Conservation (phyloP, 2,113 vertebrate species). For the Oncorhynchus nerka region DNA sequence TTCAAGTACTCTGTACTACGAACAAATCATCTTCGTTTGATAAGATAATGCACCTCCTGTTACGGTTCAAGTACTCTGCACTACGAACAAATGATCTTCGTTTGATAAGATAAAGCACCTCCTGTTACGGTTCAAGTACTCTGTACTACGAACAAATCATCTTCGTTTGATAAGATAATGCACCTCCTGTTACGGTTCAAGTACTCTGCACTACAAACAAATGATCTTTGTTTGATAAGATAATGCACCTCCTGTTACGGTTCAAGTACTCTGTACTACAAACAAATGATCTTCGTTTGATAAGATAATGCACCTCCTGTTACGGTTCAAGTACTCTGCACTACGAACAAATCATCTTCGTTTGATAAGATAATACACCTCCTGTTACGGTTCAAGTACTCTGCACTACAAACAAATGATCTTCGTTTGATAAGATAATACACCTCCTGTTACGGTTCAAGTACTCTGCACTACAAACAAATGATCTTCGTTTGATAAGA, state of each 20-base stretch:
- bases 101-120: background rate
- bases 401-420: too few relatives aligned
- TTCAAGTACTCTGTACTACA: background rate
- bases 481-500: background rate
- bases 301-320: background rate
- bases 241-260: too few relatives aligned
- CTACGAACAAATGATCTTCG: background rate
- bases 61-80: background rate
- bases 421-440: too few relatives aligned
- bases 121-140: too few relatives aligned
- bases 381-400: too few relatives aligned
- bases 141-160: background rate
- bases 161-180: background rate
- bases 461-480: background rate
- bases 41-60: background rate
- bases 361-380: background rate
- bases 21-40: background rate
- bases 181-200: background rate
- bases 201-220: background rate
- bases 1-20: too few relatives aligned
- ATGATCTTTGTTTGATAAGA: background rate
- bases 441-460: too few relatives aligned
- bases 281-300: background rate
- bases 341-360: background rate
- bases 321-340: background rate